Evolutionary conservation across 2,888 invertebrate genomes (phyloP), one percentile per base, ranked within the genome.

Genomic region (Chaetogeoica ovagalla): DNA sequence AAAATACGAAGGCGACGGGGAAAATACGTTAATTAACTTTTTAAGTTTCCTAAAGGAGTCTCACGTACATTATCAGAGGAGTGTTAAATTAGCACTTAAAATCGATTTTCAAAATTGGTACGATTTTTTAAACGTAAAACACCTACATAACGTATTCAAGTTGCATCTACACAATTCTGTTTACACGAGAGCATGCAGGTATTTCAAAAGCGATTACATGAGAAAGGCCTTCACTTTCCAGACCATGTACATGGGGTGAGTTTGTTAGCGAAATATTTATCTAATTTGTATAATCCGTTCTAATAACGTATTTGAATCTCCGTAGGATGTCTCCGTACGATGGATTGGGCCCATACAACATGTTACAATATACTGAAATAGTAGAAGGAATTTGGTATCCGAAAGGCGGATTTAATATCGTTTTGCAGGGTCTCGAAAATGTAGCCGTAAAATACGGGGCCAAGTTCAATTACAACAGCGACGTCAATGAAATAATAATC

Each of bases 171-270:
- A 43, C 5, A 62, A 62, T 62, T 48, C 62, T 2, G 73, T 73
- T 23, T 73, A 73, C n/a, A 73, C 23, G 7, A 72, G 72, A 30
- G 60, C 43, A 11, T 72, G 60, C 15, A 62, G 62, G 43, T 73
- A 73, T n/a, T 73, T 73, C 52, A 73, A 73, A 73, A 73, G 73
- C 11, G 62, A 73, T 1, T 62, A 73, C 48, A 73, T 73, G 73
- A 73, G 62, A 73, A 73, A n/a, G n/a, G 73, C 73, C 11, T 73
- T 73, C 30, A 73, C 73, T 8, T 73, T 73, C 13, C 73, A 73
- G n/a, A 62, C 62, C 19, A 73, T 73, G 62, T 73, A 73, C 8
- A 48, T 73, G 62, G 73, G 73, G 73, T 73, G 62, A 73, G 62
- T 48, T n/a, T 11, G 23, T 23, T 7, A 21, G 21, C 9, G 23